A percentile compares a stretch with the other conserved stretches of the same genome.
Evolutionary conservation across 2,888 invertebrate species (phyloP).

Genomic region (Mellilla xanthometata): DNA sequence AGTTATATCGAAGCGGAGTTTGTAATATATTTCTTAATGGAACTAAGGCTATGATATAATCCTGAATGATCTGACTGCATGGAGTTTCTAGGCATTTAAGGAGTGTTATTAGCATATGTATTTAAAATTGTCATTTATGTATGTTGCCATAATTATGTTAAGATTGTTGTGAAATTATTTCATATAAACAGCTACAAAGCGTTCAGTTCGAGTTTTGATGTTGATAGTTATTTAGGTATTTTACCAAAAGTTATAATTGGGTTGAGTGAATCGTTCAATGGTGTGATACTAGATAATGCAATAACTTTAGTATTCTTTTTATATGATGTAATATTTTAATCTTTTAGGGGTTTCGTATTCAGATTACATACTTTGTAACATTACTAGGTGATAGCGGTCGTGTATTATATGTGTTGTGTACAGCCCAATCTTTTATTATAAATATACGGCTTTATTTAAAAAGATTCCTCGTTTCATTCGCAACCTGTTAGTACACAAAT

Average conservation of each 20-base stretch:
- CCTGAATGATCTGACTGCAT: background rate
- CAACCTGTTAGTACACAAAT: background rate
- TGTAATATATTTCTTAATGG: conserved; percentile 16
- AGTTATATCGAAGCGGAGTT: too few species aligned
- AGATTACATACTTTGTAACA: conserved; percentile 27
- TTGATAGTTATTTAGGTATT: conserved; percentile 53
- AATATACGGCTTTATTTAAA: conserved; percentile 71
- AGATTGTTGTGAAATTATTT: conserved; percentile 43
- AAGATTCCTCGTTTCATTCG: conserved; percentile 35
- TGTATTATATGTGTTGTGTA: conserved; percentile 70
- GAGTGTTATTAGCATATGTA: conserved; percentile 21
- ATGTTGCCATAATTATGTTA: conserved; percentile 60
- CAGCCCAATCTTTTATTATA: conserved; percentile 60
- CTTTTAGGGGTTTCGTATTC: conserved; percentile 54
- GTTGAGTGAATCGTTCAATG: conserved; percentile 56
- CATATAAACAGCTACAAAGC: conserved; percentile 37
- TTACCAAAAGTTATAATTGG: conserved; percentile 58
- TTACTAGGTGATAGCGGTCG: conserved; percentile 46
- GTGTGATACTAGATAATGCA: conserved; percentile 73
- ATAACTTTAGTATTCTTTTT: conserved; percentile 55
- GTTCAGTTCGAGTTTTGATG: conserved; percentile 57
- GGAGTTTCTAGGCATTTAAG: conserved; percentile 10
- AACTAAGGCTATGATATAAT: conserved; percentile 28
- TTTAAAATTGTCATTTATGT: conserved; percentile 42
- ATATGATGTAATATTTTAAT: conserved; percentile 54